These are phyloP conservation scores for Emydoidea blandingii DNA, from an alignment of 2,797 vertebrate genomes.

Conservation along the genomic window DNA sequence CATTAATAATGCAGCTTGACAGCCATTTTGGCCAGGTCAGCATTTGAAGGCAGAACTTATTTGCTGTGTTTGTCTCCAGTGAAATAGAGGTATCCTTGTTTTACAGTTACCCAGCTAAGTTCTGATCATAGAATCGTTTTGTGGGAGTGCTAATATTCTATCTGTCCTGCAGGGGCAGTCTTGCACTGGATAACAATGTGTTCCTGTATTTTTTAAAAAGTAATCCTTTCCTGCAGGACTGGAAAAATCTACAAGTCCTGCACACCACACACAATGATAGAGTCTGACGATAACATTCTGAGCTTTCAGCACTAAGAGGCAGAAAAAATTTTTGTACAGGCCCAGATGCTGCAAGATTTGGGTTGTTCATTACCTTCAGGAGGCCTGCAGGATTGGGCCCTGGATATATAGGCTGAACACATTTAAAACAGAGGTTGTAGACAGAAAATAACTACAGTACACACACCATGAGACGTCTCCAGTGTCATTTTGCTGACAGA, in stretches of 20 bases:
- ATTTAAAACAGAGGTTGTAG: background rate
- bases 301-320: background rate
- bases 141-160: background rate
- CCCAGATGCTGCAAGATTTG: background rate
- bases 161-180: background rate
- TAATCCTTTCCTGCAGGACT: conserved; percentile 31
- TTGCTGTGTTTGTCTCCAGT: background rate
- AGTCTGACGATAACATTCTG: background rate
- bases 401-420: background rate
- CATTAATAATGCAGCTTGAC: background rate
- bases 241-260: conserved; percentile 23
- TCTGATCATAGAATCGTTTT: background rate
- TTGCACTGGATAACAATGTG: conserved; percentile 1
- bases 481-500: background rate
- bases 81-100: background rate
- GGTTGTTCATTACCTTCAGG: background rate
- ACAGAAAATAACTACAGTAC: background rate
- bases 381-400: background rate
- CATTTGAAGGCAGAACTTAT: background rate
- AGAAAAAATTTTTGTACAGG: background rate
- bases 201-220: background rate
- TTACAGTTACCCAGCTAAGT: background rate
- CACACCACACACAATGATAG: background rate
- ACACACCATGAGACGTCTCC: background rate
- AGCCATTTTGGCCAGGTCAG: conserved; percentile 4